Base-by-base conservation (phyloP, 2,113 vertebrate species). In the Scolopax mira region DNA sequence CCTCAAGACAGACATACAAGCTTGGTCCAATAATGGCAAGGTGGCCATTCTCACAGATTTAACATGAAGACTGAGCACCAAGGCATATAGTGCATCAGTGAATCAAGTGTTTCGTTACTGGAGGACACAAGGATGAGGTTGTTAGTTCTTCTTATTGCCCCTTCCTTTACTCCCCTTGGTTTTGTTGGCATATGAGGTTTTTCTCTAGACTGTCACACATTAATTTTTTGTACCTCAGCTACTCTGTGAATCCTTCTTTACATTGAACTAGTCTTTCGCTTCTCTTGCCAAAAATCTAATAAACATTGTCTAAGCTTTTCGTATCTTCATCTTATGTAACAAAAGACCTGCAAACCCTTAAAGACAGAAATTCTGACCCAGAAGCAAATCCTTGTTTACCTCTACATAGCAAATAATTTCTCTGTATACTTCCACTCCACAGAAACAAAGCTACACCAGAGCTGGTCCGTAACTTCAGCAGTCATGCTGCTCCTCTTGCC, bases 241-340 rank as follows among this genome's bases (percentile, higher is more conserved):
- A 41, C 85, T 67, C 33, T 10, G 33, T 78, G 89, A 96, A 96
- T 64, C n/a, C 13, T 60, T 73, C 46, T 58, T 83, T 65, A 17
- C 30, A 33, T 41, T 25, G 48, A 82, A 52, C 66, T 8, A 3
- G 6, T 79, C 42, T 57, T 85, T 86, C 90, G 31, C 61, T 93
- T 83, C 70, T 57, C 2, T 55, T 95, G n/a, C 48, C 89, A 30
- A 90, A 90, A 71, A 31, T 60, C 51, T 54, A 71, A 44, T 19
- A 80, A 52, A 44, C 57, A 74, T 92, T 96, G 90, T 95, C 82
- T 95, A 80, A 86, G 71, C 44, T 92, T 89, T 96, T 65, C 65
- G 61, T 49, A 42, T 55, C 62, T 86, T 85, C 48, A 49, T 77
- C 55, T 79, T 6, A 2, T 75, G 61, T 70, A 72, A 79, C 31